Evolutionary conservation across 2,888 invertebrate genomes (phyloP), one percentile per base, ranked within the genome.

Genomic region (Papilio protenor): DNA sequence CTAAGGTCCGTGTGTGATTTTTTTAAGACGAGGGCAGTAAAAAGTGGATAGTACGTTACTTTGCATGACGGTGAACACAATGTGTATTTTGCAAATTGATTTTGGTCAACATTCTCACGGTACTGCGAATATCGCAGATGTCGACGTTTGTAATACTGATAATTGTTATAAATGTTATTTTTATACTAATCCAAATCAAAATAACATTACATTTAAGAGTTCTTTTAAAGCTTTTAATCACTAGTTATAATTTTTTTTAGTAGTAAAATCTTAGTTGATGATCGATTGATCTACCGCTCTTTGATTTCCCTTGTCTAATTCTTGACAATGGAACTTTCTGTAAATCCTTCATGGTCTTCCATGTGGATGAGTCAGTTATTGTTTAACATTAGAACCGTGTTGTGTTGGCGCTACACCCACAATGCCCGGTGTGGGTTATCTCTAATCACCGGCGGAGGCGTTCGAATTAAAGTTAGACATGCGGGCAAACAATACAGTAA

Each of bases 21-120:
- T 94, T 94, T 92, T 89, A 91, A 90, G 88, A 85, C 82, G 86
- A 86, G 90, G 90, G 88, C 88, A 90, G 87, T 85, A 84, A 84
- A 84, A 83, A 85, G 81, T 79, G 78, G 85, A 78, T 72, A 88
- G 86, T 88, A 87, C 86, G 75, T 64, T 47, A 40, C 69, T 77
- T 73, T 79, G 78, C 75, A 75, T 66, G 88, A 89, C 90, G 90
- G 89, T 91, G 87, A 69, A 69, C 21, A 69, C 66, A 90, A 89
- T 87, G 87, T 87, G 82, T 84, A 83, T 84, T 81, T 86, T 85
- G 90, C 91, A 91, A 91, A 92, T 93, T 91, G 86, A 84, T 89
- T 88, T 87, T 88, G 91, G 91, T 89, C 91, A 89, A 83, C 79
- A 79, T 94, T 94, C 94, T 92, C 94, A 94, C 94, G 94, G 84